phyloP scores from a whole-genome alignment of 2,888 invertebrate genomes.

The Allolobophora icterica region DNA sequence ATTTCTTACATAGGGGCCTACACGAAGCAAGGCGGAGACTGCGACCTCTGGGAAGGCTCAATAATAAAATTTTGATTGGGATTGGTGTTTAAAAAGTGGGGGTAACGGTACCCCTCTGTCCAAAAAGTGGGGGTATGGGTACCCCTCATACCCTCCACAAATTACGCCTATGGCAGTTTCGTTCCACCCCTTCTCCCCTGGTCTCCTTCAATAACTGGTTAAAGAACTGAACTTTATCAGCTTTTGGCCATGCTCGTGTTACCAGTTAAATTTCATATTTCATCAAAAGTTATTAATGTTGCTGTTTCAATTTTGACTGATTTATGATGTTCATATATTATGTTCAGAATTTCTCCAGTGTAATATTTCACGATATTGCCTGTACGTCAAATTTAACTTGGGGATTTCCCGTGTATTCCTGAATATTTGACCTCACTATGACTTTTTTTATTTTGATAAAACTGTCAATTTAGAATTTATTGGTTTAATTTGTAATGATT shows the following conservation, averaged over 20 bases:
- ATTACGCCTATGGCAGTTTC: no score
- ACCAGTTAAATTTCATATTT: background rate
- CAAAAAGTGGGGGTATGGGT: no score
- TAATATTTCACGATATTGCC: background rate
- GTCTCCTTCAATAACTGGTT: no score
- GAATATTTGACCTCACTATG: background rate
- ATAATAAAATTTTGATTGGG: no score
- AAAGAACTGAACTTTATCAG: no score
- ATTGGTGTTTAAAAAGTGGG: no score
- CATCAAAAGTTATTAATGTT: background rate
- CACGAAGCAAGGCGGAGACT: no score
- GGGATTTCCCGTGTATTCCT: background rate
- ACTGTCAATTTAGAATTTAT: background rate
- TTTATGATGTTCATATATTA: background rate
- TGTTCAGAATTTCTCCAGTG: background rate
- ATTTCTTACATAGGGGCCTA: no score
- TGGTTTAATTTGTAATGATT: background rate
- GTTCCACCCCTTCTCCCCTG: no score
- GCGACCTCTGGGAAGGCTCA: no score
- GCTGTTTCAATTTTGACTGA: background rate
- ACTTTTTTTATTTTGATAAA: constrained; percentile 17
- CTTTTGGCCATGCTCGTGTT: background rate
- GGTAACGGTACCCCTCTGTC: no score
- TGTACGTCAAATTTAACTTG: background rate
- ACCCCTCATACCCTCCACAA: no score